phyloP scores from a whole-genome alignment of 2,888 invertebrate genomes.

The Drosophila yooni region DNA sequence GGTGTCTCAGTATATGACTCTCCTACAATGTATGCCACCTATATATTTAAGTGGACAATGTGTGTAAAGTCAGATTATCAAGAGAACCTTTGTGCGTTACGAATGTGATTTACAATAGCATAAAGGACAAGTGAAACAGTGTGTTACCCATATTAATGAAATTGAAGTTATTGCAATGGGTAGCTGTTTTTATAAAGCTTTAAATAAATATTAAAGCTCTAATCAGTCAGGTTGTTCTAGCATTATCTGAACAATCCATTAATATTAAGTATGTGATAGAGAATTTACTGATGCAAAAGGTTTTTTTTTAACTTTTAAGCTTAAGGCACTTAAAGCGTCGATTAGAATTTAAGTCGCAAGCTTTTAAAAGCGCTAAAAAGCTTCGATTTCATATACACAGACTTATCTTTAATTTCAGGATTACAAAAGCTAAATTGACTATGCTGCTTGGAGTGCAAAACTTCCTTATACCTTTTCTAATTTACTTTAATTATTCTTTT shows the following conservation, averaged over 20 bases:
- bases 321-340: neutral
- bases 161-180: neutral
- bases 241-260: neutral
- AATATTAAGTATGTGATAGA: neutral
- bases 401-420: neutral
- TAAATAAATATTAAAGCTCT: neutral
- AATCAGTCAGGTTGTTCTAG: neutral
- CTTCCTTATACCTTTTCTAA: neutral
- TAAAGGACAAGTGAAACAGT: neutral
- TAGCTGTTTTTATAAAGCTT: neutral
- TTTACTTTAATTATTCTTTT: neutral
- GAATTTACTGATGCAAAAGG: neutral
- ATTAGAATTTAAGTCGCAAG: neutral
- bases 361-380: neutral
- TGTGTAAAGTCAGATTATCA: slow-evolving; percentile 50
- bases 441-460: neutral
- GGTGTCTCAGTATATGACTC: slow-evolving; percentile 16
- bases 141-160: neutral
- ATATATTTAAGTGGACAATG: slow-evolving; percentile 25
- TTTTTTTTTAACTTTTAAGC: neutral
- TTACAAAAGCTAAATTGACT: neutral
- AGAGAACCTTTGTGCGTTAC: slow-evolving; percentile 29
- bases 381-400: fast-evolving
- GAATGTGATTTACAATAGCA: slow-evolving; percentile 21
- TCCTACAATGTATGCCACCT: slow-evolving; percentile 42